Percentiles rank a stretch among this genome's conserved stretches.
These are phyloP conservation scores for Scaptomyza polygonia DNA, from an alignment of 2,888 invertebrate genomes.

Conservation along the genomic window DNA sequence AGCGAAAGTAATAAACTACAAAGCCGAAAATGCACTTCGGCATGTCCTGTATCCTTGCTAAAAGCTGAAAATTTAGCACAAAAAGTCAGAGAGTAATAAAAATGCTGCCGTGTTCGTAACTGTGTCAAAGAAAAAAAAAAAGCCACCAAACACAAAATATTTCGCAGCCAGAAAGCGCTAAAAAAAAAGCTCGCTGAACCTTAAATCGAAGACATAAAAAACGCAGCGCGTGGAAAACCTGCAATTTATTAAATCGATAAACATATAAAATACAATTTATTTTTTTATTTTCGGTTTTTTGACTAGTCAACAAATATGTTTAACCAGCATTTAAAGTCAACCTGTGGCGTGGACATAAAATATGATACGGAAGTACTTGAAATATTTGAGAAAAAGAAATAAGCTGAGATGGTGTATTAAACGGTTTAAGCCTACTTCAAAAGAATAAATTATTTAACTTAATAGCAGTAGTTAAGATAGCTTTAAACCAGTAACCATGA, in stretches of 20 bases:
- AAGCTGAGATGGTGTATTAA: too few species aligned
- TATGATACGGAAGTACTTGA: not conserved
- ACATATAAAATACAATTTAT: constrained; percentile 26
- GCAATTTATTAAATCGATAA: constrained; percentile 75
- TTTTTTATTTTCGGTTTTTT: constrained; percentile 1
- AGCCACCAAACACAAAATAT: too few species aligned
- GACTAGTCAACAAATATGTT: constrained; percentile 36
- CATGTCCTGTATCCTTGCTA: constrained; percentile 12
- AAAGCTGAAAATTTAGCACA: constrained; percentile 40
- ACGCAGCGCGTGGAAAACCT: constrained; percentile 29
- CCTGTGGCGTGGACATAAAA: constrained; percentile 31
- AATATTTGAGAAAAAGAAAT: not conserved
- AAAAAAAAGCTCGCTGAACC: constrained; percentile 36
- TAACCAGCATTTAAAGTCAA: constrained; percentile 35
- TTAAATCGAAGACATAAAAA: constrained; percentile 61
- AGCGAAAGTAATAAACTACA: constrained; percentile 70
- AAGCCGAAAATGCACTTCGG: constrained; percentile 62
- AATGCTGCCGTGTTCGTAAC: constrained; percentile 56
- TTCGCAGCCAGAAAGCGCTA: constrained; percentile 40
- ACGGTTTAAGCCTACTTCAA: not conserved
- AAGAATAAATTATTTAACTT: too few species aligned
- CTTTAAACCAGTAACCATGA: too few species aligned
- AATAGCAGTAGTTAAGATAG: too few species aligned
- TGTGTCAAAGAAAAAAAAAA: too few species aligned
- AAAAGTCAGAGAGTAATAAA: constrained; percentile 55